Conservation (phyloP, 2,113 vertebrate genomes). For the Accipiter cooperii region DNA sequence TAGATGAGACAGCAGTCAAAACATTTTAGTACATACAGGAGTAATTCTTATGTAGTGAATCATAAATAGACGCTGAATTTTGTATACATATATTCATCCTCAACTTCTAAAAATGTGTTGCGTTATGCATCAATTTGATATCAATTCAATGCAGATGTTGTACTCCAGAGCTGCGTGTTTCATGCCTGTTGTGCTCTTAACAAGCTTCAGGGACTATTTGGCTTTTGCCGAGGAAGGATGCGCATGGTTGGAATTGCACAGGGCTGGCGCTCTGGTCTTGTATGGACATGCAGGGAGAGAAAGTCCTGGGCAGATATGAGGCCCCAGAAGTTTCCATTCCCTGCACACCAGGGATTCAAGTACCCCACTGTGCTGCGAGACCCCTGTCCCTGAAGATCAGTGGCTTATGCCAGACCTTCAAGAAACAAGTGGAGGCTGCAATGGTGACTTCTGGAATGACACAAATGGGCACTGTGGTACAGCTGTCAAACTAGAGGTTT, state of each 20-base stretch:
- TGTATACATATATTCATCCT: not conserved
- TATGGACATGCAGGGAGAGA: not conserved
- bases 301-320: rapidly evolving
- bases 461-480: not conserved
- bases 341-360: not conserved
- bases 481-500: not conserved
- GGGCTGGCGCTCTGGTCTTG: not conserved
- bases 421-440: not conserved
- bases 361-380: not conserved
- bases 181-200: not conserved
- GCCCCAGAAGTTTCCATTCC: not conserved
- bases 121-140: not conserved
- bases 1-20: not conserved
- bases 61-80: not conserved
- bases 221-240: not conserved
- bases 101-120: not conserved
- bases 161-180: not conserved
- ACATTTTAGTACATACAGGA: not conserved
- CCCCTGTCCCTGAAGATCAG: not conserved
- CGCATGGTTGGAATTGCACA: rapidly evolving
- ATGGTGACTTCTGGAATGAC: not conserved
- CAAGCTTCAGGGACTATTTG: too few species aligned
- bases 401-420: not conserved
- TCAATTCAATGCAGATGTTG: not conserved
- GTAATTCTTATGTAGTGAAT: not conserved